These are phyloP conservation scores for Dicyrtomina minuta DNA, from an alignment of 2,888 invertebrate species.

Conservation along the genomic window DNA sequence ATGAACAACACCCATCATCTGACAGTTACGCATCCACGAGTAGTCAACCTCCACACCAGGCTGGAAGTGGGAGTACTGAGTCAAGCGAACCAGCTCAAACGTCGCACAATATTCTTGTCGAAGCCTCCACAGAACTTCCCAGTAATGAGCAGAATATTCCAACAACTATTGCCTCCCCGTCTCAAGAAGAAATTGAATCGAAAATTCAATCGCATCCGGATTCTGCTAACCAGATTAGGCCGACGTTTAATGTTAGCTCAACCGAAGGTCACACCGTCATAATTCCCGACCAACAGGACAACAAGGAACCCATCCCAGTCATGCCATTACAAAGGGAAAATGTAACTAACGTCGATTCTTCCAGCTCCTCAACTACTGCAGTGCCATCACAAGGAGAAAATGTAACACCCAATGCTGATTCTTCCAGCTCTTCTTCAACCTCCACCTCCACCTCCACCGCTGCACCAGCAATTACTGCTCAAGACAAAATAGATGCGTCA, in stretches of 20 bases:
- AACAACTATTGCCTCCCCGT: slow-evolving; percentile 12
- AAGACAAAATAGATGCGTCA: neutral
- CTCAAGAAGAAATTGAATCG: slow-evolving; percentile 27
- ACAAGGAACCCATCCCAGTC: slow-evolving; percentile 34
- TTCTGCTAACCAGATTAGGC: neutral
- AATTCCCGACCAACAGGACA: slow-evolving; percentile 37
- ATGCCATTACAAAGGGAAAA: slow-evolving; percentile 38
- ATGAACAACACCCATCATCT: slow-evolving; percentile 1
- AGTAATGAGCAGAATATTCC: neutral
- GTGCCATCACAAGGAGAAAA: neutral
- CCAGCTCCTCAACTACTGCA: slow-evolving; percentile 8
- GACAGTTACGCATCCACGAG: too few relatives aligned
- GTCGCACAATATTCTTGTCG: too few relatives aligned
- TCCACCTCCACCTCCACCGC: neutral
- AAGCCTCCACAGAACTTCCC: too few relatives aligned
- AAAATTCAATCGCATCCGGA: neutral
- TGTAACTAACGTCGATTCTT: slow-evolving; percentile 41
- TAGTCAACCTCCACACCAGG: too few relatives aligned
- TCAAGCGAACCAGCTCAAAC: too few relatives aligned
- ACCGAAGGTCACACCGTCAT: slow-evolving; percentile 39
- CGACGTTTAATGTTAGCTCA: slow-evolving; percentile 7
- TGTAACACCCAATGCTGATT: too few relatives aligned
- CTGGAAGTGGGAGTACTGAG: too few relatives aligned
- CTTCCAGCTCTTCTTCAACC: slow-evolving; percentile 5
- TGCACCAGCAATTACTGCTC: neutral